Evolutionary conservation across 2,113 vertebrate genomes (phyloP), one percentile per base, ranked within the genome.

Genomic region (Pygoscelis adeliae): DNA sequence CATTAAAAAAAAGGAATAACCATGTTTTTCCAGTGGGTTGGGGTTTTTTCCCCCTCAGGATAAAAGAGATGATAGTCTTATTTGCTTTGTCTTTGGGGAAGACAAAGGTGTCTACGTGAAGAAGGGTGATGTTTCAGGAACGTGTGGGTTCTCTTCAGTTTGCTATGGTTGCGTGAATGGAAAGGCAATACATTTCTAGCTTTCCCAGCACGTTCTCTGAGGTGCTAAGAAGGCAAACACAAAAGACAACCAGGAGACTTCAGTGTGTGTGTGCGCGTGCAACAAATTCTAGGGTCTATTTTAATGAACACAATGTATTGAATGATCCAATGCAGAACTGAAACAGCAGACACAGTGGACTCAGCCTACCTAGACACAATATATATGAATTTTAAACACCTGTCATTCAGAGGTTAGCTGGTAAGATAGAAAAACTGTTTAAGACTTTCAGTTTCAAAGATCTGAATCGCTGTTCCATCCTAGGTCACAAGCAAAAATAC

Each of bases 161-260:
- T 42, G 36, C 49, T 44, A 23, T 0, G 18, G 49, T 13, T 79
- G 27, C 1, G 1, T n/a, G 23, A 58, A 19, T 0, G 3, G 42
- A 46, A 47, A 47, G 49, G 34, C 29, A 23, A 11, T 9, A 16
- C 16, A 6, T 36, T 46, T n/a, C 27, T 34, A 52, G 26, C 73
- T 58, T 73, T 62, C 29, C 26, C 47, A 66, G 21, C 0, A 1
- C 3, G 0, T 27, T 56, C 55, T 23, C 66, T 20, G 32, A 50
- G 63, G 38, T 29, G 34, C 50, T 49, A 29, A 44, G 47, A 81
- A 58, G 20, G 26, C 44, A 81, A 67, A 66, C 5, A 42, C 25
- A 22, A 58, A 56, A 56, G 26, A 38, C n/a, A 61, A 44, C 52
- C 23, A 55, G 30, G 46, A 50, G 52, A 58, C 14, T 69, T 23